Conservation (phyloP, 2,888 invertebrate genomes). For the Drosophila mulleri region DNA sequence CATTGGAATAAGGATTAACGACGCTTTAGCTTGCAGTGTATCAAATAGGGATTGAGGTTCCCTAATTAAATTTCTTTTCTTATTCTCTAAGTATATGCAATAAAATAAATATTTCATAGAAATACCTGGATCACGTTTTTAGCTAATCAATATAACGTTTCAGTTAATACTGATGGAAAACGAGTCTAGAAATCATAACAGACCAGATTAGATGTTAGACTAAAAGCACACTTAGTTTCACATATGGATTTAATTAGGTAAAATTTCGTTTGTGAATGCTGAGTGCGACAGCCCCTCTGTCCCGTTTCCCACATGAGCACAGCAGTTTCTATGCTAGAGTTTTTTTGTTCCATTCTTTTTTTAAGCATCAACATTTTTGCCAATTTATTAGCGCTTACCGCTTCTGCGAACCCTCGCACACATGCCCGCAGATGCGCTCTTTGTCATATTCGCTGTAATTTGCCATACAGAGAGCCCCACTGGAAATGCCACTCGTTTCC, state of each 20-base stretch:
- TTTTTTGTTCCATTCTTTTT: conserved; percentile 16
- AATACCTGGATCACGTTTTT: not conserved
- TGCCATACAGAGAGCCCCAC: conserved; percentile 21
- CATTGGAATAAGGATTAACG: too few relatives aligned
- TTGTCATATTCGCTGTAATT: conserved; percentile 44
- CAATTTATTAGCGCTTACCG: conserved; percentile 59
- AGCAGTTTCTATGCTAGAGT: conserved; percentile 39
- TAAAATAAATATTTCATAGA: not conserved
- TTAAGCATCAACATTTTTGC: conserved; percentile 39
- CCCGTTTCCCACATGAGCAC: not conserved
- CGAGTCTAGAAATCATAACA: not conserved
- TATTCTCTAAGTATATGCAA: not conserved
- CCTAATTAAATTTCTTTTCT: not conserved
- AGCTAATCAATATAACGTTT: not conserved
- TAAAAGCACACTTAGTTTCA: not conserved
- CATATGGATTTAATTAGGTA: not conserved
- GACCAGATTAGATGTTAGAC: not conserved
- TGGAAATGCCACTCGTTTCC: not conserved
- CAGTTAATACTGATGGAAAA: not conserved
- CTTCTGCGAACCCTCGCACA: conserved; percentile 21
- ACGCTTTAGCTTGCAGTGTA: too few relatives aligned
- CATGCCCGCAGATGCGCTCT: conserved; percentile 21
- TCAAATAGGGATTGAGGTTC: not conserved
- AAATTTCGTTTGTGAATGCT: not conserved
- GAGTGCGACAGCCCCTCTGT: not conserved